These are phyloP conservation scores for Cheilosia vernalis DNA, from an alignment of 2,888 invertebrate genomes.

Conservation along the genomic window DNA sequence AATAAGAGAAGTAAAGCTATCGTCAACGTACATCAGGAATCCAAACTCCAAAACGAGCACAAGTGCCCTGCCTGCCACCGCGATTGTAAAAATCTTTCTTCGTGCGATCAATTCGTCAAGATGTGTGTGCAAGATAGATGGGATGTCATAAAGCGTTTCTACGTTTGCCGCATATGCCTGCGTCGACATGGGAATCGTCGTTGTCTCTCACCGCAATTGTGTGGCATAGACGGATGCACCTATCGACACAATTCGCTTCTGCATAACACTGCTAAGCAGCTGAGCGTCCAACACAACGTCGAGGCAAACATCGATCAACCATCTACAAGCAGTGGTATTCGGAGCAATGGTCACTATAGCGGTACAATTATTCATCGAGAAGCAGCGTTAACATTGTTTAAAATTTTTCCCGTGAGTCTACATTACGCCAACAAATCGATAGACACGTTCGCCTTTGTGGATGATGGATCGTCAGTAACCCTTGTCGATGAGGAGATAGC, in stretches of 20 bases:
- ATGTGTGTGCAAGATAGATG: constrained; percentile 31
- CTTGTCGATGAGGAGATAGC: constrained; percentile 24
- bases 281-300: neutral
- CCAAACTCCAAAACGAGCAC: neutral
- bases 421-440: constrained; percentile 16
- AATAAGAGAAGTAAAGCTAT: constrained; percentile 3
- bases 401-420: neutral
- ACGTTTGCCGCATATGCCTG: constrained; percentile 46
- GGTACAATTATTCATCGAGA: constrained; percentile 5
- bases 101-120: neutral
- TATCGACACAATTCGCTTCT: constrained; percentile 55
- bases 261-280: constrained; percentile 38
- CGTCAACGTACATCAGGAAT: constrained; percentile 26
- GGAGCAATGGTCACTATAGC: constrained; percentile 1
- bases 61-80: constrained; percentile 6
- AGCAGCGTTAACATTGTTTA: neutral
- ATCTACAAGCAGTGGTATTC: neutral
- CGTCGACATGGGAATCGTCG: constrained; percentile 35
- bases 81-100: neutral
- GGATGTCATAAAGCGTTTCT: constrained; percentile 24
- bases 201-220: constrained; percentile 34
- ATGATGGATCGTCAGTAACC: constrained; percentile 24
- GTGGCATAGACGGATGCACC: constrained; percentile 39
- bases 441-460: constrained; percentile 20
- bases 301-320: neutral